A percentile compares a stretch with the other conserved stretches of the same genome.
Evolutionary conservation across 2,113 vertebrate genomes (phyloP).

Genomic region (Rattus rattus): DNA sequence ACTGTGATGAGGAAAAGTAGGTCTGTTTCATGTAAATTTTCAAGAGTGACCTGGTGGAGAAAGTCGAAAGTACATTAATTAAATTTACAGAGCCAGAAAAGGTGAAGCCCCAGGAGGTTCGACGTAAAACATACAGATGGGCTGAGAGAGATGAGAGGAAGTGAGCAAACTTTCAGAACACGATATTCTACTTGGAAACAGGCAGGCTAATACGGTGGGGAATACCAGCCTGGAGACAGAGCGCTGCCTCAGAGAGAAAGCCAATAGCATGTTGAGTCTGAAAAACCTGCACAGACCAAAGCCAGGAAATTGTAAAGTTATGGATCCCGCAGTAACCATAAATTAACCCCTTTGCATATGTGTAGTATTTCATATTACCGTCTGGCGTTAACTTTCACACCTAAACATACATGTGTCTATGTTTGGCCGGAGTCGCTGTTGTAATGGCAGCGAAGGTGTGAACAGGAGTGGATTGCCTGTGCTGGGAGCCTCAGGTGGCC

Average conservation of each 20-base stretch:
- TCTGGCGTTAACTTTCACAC: slow-evolving; percentile 77
- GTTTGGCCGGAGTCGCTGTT: slow-evolving; percentile 47
- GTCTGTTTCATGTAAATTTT: slow-evolving; percentile 77
- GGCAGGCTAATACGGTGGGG: neutral
- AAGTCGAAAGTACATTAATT: slow-evolving; percentile 71
- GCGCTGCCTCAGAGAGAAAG: slow-evolving; percentile 66
- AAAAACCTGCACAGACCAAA: slow-evolving; percentile 70
- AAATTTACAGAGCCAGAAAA: slow-evolving; percentile 67
- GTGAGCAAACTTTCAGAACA: slow-evolving; percentile 49
- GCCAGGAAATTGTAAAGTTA: slow-evolving; percentile 78
- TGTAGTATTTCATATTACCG: slow-evolving; percentile 74
- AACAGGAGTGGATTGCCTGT: slow-evolving; percentile 39
- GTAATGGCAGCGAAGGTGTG: slow-evolving; percentile 65
- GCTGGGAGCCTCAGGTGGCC: neutral
- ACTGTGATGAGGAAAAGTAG: neutral
- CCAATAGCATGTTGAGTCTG: slow-evolving; percentile 69
- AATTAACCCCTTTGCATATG: slow-evolving; percentile 76
- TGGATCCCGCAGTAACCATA: slow-evolving; percentile 77
- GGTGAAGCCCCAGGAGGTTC: slow-evolving; percentile 64
- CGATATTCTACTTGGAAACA: slow-evolving; percentile 58
- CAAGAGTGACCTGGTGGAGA: slow-evolving; percentile 29
- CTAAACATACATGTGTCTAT: slow-evolving; percentile 44
- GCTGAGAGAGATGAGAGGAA: slow-evolving; percentile 69
- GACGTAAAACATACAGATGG: slow-evolving; percentile 72
- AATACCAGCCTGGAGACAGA: slow-evolving; percentile 67